Conservation (phyloP, 1,140 invertebrate genomes). For the Nylanderia fulva region DNA sequence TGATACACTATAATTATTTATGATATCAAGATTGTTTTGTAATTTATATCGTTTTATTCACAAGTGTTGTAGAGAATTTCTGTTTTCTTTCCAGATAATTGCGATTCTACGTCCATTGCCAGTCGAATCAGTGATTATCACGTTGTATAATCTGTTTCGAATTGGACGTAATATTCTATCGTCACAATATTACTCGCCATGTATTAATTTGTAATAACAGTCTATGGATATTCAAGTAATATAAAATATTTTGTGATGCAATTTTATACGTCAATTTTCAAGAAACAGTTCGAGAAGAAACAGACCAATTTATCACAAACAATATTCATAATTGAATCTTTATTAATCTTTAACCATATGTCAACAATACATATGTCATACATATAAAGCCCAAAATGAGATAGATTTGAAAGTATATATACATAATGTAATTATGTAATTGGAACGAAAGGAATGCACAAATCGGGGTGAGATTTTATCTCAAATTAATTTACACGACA, state of each 20-base stretch:
- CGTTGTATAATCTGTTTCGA: slow-evolving; percentile 19
- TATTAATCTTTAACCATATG: too few species aligned
- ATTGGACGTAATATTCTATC: background rate
- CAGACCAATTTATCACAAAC: background rate
- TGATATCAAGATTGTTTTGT: background rate
- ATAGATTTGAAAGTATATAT: background rate
- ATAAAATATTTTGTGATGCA: background rate
- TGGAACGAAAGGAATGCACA: background rate
- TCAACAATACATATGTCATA: background rate
- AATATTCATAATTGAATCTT: background rate
- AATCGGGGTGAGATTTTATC: background rate
- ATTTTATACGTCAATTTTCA: background rate
- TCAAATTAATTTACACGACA: background rate
- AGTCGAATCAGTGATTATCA: slow-evolving; percentile 74
- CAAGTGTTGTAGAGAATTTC: slow-evolving; percentile 35
- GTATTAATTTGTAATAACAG: background rate
- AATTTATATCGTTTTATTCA: background rate
- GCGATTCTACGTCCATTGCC: slow-evolving; percentile 73
- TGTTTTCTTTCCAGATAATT: slow-evolving; percentile 78
- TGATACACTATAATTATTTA: background rate
- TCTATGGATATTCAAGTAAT: background rate
- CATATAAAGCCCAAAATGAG: background rate
- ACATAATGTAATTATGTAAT: too few species aligned
- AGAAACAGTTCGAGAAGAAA: slow-evolving; percentile 16
- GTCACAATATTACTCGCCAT: background rate